Base-by-base conservation (phyloP, 2,113 vertebrate genomes). In the Odontesthes bonariensis region DNA sequence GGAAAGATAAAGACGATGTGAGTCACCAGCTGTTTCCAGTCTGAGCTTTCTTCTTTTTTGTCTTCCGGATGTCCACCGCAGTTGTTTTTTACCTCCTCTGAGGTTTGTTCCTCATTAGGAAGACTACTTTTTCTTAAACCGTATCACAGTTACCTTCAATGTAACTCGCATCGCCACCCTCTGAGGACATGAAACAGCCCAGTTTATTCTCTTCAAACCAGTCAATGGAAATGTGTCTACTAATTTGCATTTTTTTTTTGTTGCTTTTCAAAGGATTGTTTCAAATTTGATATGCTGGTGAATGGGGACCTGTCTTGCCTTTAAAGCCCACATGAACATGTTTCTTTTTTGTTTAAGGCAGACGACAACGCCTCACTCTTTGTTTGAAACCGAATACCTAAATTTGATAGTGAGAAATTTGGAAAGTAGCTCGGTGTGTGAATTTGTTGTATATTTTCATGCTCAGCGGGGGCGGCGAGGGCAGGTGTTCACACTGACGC, bases 401-500 rank as follows among this genome's bases (percentile, higher is more conserved):
- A 38, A 73, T 83, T 82, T 82, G 73, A 83, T 81, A 82, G 65
- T 63, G 73, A 27, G 7, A 73, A 47, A 70, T 74, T 75, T 76
- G 59, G 84, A 44, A 46, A 51, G 40, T 79, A 22, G 47, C 9
- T 60, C 7, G 1, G 62, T 53, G 79, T 73, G 47, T 77, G 51
- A 82, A 31, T 73, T 79, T 81, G 73, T 80, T 87, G 75, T 81
- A 61, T 86, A 40, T 87, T 83, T 87, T 69, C 66, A 61, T 85
- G 79, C 76, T 75, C 71, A 69, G 73, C 49, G 75, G 86, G 78
- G 86, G 90, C 88, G 79, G 87, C 83, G 81, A 84, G 82, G 92
- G 88, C 94, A 94, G 94, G 92, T 94, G 92, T 90, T 93, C 67
- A 68, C 59, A 64, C 83, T 87, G 83, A 86, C 82, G 69, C 61